Base-by-base conservation (phyloP, 2,113 vertebrate genomes). In the Sander lucioperca region DNA sequence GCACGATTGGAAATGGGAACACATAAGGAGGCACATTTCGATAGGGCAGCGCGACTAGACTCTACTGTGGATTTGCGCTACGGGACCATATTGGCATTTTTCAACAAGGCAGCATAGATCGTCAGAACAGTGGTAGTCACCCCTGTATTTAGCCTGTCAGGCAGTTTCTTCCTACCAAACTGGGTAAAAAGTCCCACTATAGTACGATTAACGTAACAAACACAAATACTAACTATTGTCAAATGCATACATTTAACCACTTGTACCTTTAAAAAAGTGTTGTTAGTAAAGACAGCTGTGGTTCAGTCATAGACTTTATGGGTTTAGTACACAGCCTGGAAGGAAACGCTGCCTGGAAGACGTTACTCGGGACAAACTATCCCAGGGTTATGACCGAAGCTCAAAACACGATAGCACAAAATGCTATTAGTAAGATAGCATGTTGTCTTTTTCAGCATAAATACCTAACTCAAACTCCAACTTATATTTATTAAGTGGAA, bases 361-460 rank as follows among this genome's bases (percentile, higher is more conserved):
- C 2, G 0, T 0, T 0, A 0, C 2, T 14, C 33, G 6, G 83
- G 47, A 1, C 0, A 3, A 48, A 58, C n/a, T 0, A 0, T 4
- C 3, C 36, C 36, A 36, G 6, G 36, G 36, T 39, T 9, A 39
- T 39, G 1, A 6, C 13, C 9, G 0, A 45, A 25, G 5, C 6
- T 47, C 25, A 45, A 67, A 79, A 68, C 48, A 39, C 21, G 7
- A 3, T 12, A 5, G 30, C 9, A 45, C 30, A 6, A 12, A 9
- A 27, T 4, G 0, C 21, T 47, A 1, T 7, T 1, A 11, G 48
- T 0, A 13, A 23, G 5, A 14, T 2, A 43, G 13, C 33, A 14
- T 21, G 30, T 16, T 12, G 58, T 6, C 2, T 36, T 0, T 43
- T 19, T 18, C 3, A 54, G 21, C 9, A 11, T 19, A 33, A 5